Evolutionary conservation across 1,140 invertebrate genomes (phyloP), one percentile per base, ranked within the genome.

Genomic region (Calliphora vicina): DNA sequence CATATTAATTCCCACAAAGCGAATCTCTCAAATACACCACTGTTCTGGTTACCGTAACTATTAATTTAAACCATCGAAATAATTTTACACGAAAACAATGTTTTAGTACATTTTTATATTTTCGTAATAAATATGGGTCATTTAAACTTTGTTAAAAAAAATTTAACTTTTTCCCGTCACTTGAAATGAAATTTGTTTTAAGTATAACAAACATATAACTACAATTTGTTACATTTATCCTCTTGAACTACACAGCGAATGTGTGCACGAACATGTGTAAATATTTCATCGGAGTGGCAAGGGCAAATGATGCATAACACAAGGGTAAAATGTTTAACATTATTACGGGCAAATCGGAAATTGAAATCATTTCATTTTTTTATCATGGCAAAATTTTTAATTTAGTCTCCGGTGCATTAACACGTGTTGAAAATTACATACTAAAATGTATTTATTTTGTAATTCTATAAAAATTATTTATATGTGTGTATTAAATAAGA

Each of bases 81-180:
- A n/a, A n/a, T n/a, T n/a, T n/a, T n/a, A n/a, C n/a, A 35, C 35
- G 0, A 35, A 35, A 35, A 35, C 35, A 67, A n/a, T n/a, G n/a
- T 67, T 10, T 67, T 20, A 25, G 61, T 67, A 23, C 12, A 61
- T 20, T 23, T 17, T 76, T 42, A 6, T 76, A 20, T 76, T 10
- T 76, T 20, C 1, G 9, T 43, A 45, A 78, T 78, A 78, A 78
- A 78, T 78, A 78, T 78, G 74, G 74, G 74, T 78, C 74, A 78
- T 78, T 78, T 78, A 78, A 78, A 78, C n/a, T 78, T 78, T 78
- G 13, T 12, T 78, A 78, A 78, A 13, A n/a, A 78, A 25, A 78
- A 78, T 78, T 78, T 78, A 78, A 78, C 74, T 78, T 78, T 78
- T 78, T 78, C n/a, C 72, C 15, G 0, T 9, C 74, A 67, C 25